Conservation (phyloP, 2,797 vertebrate species). For the Sternotherus odoratus region DNA sequence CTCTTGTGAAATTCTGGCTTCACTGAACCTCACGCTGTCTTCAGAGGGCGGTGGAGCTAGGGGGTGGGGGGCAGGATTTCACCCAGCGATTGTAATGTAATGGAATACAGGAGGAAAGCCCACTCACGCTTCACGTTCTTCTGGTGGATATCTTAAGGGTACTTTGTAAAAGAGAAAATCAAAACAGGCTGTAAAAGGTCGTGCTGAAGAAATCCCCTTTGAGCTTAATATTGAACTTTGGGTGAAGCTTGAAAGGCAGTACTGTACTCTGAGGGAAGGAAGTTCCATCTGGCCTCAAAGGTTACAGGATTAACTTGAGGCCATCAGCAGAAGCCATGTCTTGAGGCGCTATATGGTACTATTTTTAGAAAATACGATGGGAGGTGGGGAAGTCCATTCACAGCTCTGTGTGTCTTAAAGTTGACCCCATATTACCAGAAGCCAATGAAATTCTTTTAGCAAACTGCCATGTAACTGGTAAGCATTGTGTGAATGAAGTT, state of each 20-base stretch:
- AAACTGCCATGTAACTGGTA: not conserved
- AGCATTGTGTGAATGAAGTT: not conserved
- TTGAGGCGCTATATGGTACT: rapidly evolving
- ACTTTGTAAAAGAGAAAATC: not conserved
- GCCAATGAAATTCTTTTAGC: not conserved
- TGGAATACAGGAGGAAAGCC: not conserved
- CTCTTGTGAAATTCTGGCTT: not conserved
- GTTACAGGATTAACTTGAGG: not conserved
- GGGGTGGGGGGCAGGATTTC: rapidly evolving
- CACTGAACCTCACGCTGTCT: rapidly evolving
- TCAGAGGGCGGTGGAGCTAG: rapidly evolving
- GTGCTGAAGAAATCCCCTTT: not conserved
- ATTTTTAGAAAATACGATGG: not conserved
- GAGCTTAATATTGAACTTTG: not conserved
- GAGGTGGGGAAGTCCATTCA: too few relatives aligned
- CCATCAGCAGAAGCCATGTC: rapidly evolving
- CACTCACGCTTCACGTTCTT: not conserved
- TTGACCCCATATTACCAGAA: not conserved
- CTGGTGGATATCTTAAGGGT: not conserved
- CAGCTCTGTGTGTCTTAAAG: not conserved
- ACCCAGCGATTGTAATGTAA: rapidly evolving
- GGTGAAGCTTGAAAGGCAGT: not conserved
- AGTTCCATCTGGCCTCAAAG: not conserved
- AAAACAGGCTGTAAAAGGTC: not conserved
- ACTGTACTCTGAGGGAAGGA: not conserved